A percentile compares a stretch with the other conserved stretches of the same genome.
Evolutionary conservation across 2,113 vertebrate species (phyloP).

Genomic region (Eulemur rufifrons): DNA sequence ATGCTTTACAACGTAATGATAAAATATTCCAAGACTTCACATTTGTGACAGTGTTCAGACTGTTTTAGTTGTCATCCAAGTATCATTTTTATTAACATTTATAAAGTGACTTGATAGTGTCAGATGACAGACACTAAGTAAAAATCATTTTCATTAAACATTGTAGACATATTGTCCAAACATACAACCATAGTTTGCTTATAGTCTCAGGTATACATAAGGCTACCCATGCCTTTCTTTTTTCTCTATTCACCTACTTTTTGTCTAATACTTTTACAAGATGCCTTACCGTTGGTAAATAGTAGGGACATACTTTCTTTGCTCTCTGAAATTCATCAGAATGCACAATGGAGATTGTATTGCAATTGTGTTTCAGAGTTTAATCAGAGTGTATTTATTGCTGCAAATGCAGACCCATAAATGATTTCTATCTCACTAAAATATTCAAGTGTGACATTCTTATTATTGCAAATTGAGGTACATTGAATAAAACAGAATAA

Average conservation of each 20-base stretch:
- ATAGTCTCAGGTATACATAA: not conserved
- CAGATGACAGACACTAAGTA: not conserved
- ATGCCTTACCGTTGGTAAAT: not conserved
- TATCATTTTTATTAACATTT: constrained; percentile 1
- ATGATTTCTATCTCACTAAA: not conserved
- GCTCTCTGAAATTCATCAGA: not conserved
- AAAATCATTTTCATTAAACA: constrained; percentile 14
- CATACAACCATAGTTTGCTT: not conserved
- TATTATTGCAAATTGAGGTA: not conserved
- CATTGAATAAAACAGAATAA: not conserved
- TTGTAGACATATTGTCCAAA: not conserved
- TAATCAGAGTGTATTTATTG: not conserved
- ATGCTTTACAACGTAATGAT: not conserved
- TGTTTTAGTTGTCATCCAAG: not conserved
- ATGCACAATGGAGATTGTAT: not conserved
- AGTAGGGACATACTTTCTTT: not conserved
- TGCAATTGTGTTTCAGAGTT: not conserved
- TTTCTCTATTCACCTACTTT: not conserved
- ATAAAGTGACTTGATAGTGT: constrained; percentile 26
- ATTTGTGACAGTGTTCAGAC: not conserved
- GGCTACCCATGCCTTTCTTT: not conserved
- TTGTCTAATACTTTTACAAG: not conserved
- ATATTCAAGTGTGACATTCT: not conserved
- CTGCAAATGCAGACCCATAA: not conserved
- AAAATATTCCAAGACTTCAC: constrained; percentile 43